Conservation (phyloP, 2,797 vertebrate species). For the Enteromius fasciolatus region DNA sequence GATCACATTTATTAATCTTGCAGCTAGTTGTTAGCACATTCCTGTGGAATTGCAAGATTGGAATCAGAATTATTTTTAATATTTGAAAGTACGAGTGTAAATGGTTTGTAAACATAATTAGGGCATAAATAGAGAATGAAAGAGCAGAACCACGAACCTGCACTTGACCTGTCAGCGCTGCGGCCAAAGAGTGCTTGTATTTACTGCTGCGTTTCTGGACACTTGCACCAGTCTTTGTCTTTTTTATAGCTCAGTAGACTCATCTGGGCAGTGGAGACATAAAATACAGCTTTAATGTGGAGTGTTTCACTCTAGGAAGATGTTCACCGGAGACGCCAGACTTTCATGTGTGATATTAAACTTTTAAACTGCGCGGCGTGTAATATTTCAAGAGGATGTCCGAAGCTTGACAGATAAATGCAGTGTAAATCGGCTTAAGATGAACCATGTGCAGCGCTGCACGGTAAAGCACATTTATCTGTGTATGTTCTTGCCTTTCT, state of each 20-base stretch:
- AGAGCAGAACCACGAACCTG: conserved; percentile 20
- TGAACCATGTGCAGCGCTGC: conserved; percentile 12
- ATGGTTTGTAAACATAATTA: neutral
- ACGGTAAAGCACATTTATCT: conserved; percentile 37
- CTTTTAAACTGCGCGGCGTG: conserved; percentile 36
- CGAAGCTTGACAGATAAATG: conserved; percentile 16
- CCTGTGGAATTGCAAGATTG: too few species aligned
- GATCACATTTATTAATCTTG: neutral
- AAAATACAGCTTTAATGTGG: conserved; percentile 34
- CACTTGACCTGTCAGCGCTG: conserved; percentile 31
- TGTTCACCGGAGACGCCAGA: conserved; percentile 27
- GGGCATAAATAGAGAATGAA: neutral
- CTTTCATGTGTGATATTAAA: conserved; percentile 44
- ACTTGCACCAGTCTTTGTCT: conserved; percentile 18
- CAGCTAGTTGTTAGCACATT: too few species aligned
- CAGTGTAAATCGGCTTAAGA: conserved; percentile 30
- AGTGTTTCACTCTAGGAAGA: conserved; percentile 28
- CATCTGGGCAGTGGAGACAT: conserved; percentile 5
- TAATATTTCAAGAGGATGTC: conserved; percentile 43
- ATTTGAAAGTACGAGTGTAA: neutral
- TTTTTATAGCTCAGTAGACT: conserved; percentile 37
- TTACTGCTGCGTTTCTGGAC: conserved; percentile 40
- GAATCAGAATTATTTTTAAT: neutral
- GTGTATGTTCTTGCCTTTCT: conserved; percentile 26
- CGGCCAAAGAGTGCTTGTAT: conserved; percentile 32